phyloP scores from a whole-genome alignment of 2,888 invertebrate genomes.

The Luperina testacea region DNA sequence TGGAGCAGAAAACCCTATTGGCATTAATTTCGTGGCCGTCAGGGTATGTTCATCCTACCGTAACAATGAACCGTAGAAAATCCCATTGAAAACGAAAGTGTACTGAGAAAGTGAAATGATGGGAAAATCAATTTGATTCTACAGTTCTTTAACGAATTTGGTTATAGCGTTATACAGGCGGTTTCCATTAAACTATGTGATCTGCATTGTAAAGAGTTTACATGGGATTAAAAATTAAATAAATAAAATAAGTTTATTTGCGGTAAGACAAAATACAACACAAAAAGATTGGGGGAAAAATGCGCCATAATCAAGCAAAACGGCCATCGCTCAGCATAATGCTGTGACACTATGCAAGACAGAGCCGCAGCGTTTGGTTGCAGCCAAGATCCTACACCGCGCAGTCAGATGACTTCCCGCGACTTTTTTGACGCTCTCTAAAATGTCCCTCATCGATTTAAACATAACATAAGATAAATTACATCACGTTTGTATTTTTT shows the following conservation, averaged over 20 bases:
- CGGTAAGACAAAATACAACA: too few relatives aligned
- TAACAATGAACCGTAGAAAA: conserved; percentile 42
- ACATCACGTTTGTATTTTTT: not conserved
- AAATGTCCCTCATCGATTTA: not conserved
- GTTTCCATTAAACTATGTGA: not conserved
- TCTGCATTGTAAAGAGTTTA: not conserved
- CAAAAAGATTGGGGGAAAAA: too few relatives aligned
- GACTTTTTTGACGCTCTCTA: not conserved
- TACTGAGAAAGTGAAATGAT: conserved; percentile 62
- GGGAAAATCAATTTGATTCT: conserved; percentile 59
- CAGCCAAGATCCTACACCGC: not conserved
- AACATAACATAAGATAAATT: not conserved
- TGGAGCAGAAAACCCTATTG: not conserved
- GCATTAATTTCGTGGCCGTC: not conserved
- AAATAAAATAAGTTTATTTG: too few relatives aligned
- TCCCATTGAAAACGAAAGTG: conserved; percentile 61
- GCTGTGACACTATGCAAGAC: too few relatives aligned
- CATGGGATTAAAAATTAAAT: too few relatives aligned
- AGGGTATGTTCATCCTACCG: conserved; percentile 22
- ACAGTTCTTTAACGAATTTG: conserved; percentile 27
- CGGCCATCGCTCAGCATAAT: too few relatives aligned
- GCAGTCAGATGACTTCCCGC: too few relatives aligned
- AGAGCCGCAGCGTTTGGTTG: too few relatives aligned
- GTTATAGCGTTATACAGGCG: conserved; percentile 11
- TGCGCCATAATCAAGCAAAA: too few relatives aligned